Evolutionary conservation across 2,797 vertebrate species (phyloP).

Genomic region (Anguilla marmorata): DNA sequence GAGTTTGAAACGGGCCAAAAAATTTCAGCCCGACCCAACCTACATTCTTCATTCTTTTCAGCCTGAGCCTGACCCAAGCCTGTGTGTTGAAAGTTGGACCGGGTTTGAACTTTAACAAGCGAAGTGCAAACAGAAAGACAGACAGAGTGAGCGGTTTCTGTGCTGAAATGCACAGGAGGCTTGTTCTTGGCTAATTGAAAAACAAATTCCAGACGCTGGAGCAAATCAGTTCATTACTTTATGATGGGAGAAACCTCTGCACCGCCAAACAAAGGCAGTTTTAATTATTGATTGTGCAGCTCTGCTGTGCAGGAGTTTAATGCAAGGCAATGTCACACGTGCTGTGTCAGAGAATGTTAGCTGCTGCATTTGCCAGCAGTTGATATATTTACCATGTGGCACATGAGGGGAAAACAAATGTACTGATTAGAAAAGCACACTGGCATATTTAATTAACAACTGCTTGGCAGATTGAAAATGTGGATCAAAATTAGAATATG

Average conservation of each 20-base stretch:
- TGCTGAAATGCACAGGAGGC: not conserved
- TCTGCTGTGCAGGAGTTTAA: not conserved
- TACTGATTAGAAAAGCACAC: not conserved
- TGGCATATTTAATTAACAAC: not conserved
- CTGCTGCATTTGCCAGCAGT: not conserved
- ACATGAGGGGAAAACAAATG: not conserved
- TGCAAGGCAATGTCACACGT: not conserved
- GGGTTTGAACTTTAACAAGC: no score
- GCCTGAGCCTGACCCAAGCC: no score
- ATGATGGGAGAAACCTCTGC: not conserved
- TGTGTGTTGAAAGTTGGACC: no score
- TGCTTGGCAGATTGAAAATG: slow-evolving; percentile 4
- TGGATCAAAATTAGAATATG: not conserved
- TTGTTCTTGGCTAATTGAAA: not conserved
- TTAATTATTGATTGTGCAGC: not conserved
- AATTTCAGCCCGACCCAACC: no score
- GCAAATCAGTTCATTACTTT: not conserved
- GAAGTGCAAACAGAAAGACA: not conserved
- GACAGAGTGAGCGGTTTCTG: not conserved
- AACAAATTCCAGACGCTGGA: not conserved
- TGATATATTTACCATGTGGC: not conserved
- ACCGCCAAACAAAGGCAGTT: not conserved
- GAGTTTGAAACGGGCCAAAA: no score
- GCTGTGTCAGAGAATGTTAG: not conserved
- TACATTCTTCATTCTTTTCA: no score